Conservation (phyloP, 2,888 invertebrate genomes). For the Spisula solida region DNA sequence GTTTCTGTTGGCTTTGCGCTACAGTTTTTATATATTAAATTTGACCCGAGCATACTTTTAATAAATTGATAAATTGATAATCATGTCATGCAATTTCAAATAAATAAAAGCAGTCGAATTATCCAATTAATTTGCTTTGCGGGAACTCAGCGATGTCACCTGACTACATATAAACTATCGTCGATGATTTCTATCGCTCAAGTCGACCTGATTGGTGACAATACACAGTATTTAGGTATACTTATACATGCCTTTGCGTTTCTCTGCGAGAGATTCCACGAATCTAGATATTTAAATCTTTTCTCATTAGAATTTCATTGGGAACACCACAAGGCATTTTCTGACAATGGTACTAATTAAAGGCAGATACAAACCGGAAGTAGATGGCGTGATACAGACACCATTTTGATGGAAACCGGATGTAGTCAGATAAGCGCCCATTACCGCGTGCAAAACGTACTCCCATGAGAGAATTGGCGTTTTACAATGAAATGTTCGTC, state of each 20-base stretch:
- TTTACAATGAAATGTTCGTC: neutral
- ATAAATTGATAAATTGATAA: too few relatives aligned
- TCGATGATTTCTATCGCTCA: neutral
- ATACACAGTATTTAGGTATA: neutral
- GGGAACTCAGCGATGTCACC: too few relatives aligned
- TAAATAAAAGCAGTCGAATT: too few relatives aligned
- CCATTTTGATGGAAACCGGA: slow-evolving; percentile 17
- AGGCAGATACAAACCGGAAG: neutral
- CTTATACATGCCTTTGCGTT: neutral
- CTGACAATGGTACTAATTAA: slow-evolving; percentile 21
- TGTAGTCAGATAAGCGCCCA: slow-evolving; percentile 19
- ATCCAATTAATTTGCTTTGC: too few relatives aligned
- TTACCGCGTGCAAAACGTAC: neutral
- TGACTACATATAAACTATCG: neutral
- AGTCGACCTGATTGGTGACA: neutral
- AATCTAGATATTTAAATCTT: neutral
- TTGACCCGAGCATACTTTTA: too few relatives aligned
- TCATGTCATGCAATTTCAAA: too few relatives aligned
- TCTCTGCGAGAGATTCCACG: neutral
- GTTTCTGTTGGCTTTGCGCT: too few relatives aligned
- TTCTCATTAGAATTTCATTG: slow-evolving; percentile 13
- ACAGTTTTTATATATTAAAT: too few relatives aligned
- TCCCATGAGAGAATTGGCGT: neutral
- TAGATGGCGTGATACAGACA: slow-evolving; percentile 13
- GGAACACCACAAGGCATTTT: neutral